Conservation (phyloP, 2,888 invertebrate genomes). For the Epiblema foenella region DNA sequence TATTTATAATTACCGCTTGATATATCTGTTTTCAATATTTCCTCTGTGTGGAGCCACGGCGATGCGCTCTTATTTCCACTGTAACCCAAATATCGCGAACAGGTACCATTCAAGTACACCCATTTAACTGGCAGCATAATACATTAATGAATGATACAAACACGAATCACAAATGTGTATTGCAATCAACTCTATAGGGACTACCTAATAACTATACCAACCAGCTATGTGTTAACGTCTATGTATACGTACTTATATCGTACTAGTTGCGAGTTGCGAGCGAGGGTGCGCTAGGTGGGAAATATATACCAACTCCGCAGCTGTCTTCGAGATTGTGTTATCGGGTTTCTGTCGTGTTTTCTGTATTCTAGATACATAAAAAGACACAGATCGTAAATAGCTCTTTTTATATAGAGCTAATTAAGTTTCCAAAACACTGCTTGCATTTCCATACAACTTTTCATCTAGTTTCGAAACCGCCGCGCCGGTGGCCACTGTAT, state of each 20-base stretch:
- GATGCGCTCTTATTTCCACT: constrained; percentile 20
- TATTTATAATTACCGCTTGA: constrained; percentile 9
- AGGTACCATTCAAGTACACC: background rate
- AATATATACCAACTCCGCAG: constrained; percentile 10
- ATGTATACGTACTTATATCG: background rate
- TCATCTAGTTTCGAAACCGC: constrained; percentile 16
- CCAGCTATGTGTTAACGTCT: background rate
- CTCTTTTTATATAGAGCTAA: background rate
- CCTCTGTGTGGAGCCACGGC: background rate
- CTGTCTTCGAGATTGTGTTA: constrained; percentile 13
- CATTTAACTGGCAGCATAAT: constrained; percentile 6
- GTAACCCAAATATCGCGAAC: constrained; percentile 7
- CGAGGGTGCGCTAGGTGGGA: constrained; percentile 15
- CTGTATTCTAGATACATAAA: background rate
- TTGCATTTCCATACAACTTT: constrained; percentile 8
- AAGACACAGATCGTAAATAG: background rate
- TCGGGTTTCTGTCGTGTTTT: constrained; percentile 11
- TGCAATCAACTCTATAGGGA: background rate
- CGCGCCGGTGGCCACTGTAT: constrained; percentile 19
- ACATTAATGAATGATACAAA: background rate
- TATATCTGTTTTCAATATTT: constrained; percentile 14
- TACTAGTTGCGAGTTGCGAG: background rate
- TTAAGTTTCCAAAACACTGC: background rate
- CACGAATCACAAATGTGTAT: background rate
- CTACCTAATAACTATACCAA: background rate